Evolutionary conservation across 2,797 vertebrate species (phyloP).

Genomic region (Mionectes olivaceus): DNA sequence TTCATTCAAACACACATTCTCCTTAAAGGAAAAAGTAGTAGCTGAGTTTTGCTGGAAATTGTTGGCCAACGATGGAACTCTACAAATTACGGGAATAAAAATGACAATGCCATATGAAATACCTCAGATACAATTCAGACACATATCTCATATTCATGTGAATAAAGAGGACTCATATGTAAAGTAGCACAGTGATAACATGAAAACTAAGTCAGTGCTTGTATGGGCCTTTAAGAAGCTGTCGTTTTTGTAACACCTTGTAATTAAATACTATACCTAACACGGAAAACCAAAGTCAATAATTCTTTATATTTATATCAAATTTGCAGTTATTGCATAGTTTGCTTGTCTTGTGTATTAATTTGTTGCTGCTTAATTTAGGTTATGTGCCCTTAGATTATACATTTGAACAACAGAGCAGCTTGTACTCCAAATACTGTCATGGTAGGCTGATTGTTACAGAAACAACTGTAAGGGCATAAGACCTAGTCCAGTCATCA

Average conservation of each 20-base stretch:
- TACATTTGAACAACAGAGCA: neutral
- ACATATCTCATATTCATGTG: neutral
- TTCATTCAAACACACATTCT: neutral
- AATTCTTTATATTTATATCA: neutral
- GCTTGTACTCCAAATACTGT: neutral
- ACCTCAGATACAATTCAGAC: neutral
- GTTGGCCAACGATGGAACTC: rapidly evolving
- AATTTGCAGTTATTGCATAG: neutral
- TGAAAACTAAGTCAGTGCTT: neutral
- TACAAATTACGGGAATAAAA: neutral
- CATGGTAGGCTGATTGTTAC: neutral
- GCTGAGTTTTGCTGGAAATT: neutral
- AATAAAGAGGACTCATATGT: neutral
- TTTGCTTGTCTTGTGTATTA: neutral
- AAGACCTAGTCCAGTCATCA: neutral
- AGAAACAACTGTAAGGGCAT: neutral
- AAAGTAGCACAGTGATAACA: neutral
- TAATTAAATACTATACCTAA: neutral
- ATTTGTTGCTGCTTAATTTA: neutral
- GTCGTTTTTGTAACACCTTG: neutral
- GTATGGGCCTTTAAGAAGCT: neutral
- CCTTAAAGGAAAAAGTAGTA: neutral
- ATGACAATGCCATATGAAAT: rapidly evolving
- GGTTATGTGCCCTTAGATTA: neutral
- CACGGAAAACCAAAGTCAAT: neutral